Evolutionary conservation across 30 jellyfish, hydroid and myxozoan genomes (phyloP).

Genomic region (Morbakka virulenta): DNA sequence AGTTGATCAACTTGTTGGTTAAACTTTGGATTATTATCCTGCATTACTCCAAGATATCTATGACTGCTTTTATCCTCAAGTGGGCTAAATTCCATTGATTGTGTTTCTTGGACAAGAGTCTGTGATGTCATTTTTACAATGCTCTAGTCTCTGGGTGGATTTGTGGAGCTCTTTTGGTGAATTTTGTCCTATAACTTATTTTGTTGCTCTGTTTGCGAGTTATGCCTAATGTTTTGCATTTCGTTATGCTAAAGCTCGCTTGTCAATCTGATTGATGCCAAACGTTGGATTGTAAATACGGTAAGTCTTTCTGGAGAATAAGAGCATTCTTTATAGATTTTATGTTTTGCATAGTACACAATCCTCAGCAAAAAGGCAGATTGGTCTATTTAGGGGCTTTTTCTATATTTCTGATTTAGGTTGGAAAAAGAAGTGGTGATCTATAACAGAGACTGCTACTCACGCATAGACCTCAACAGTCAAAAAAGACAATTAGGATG

Average conservation of each 20-base stretch:
- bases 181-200: neutral
- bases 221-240: no score
- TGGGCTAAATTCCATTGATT: neutral
- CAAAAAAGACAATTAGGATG: no score
- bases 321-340: constrained; percentile 12
- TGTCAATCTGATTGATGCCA: constrained; percentile 21
- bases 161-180: no score
- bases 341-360: constrained; percentile 22
- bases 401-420: no score
- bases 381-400: constrained; percentile 25
- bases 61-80: neutral
- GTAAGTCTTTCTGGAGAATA: constrained; percentile 15
- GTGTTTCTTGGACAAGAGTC: no score
- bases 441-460: no score
- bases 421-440: no score
- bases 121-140: no score
- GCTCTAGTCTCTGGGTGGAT: no score
- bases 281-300: neutral
- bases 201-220: neutral
- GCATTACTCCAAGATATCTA: constrained; percentile 13
- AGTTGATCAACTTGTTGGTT: constrained; percentile 18
- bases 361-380: constrained; percentile 37
- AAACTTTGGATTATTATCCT: constrained; percentile 6
- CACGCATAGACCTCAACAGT: no score
- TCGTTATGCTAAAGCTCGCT: no score